phyloP scores from a whole-genome alignment of 2,797 vertebrate species.

The Atherinosoma microstoma region DNA sequence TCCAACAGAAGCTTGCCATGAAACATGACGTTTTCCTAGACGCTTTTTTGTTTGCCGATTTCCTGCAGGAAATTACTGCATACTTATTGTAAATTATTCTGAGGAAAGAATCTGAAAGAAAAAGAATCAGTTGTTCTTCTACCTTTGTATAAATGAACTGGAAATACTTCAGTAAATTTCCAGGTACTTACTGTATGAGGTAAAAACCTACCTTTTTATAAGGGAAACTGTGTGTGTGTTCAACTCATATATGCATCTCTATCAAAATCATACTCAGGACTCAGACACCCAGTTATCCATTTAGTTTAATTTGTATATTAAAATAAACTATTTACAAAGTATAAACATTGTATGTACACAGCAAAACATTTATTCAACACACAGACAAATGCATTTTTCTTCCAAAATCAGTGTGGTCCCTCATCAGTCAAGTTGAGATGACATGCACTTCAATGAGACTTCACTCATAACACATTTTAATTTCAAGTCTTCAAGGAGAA shows the following conservation, averaged over 20 bases:
- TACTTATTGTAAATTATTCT: background rate
- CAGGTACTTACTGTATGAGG: background rate
- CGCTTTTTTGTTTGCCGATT: background rate
- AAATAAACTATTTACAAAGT: constrained; percentile 90
- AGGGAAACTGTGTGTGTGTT: background rate
- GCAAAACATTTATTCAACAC: constrained; percentile 78
- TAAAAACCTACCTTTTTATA: background rate
- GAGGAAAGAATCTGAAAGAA: background rate
- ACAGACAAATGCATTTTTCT: constrained; percentile 70
- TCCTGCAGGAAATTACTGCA: background rate
- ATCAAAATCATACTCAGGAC: constrained; percentile 27
- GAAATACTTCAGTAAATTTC: background rate
- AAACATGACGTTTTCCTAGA: background rate
- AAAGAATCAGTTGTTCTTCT: background rate
- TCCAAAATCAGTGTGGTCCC: constrained; percentile 85
- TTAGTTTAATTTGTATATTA: constrained; percentile 89
- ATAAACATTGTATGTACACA: constrained; percentile 79
- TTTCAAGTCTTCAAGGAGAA: constrained; percentile 61
- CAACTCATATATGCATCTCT: background rate
- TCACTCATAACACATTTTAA: constrained; percentile 64
- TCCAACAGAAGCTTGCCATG: background rate
- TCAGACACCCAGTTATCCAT: constrained; percentile 52
- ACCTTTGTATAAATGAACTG: background rate
- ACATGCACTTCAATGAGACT: constrained; percentile 78
- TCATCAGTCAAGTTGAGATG: constrained; percentile 85